phyloP scores from a whole-genome alignment of 1,140 invertebrate species.

The Pemphigus obesinymphae region DNA sequence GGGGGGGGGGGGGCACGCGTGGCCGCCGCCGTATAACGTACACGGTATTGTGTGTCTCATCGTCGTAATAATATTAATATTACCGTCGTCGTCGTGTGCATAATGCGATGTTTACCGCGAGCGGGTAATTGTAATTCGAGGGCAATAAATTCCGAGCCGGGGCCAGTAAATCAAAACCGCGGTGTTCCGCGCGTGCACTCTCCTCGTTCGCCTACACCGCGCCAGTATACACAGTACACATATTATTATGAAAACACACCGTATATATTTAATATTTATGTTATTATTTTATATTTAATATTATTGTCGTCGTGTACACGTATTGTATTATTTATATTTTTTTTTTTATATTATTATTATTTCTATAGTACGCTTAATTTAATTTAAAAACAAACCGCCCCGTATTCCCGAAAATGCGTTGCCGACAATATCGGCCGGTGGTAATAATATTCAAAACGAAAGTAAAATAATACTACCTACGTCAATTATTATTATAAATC shows the following conservation, averaged over 20 bases:
- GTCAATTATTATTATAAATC: no score
- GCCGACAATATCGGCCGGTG: no score
- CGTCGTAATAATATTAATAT: background rate
- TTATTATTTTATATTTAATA: background rate
- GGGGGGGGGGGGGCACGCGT: no score
- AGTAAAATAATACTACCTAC: no score
- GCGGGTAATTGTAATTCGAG: slow-evolving; percentile 9
- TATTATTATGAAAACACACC: background rate
- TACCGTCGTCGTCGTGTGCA: background rate
- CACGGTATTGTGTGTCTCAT: background rate
- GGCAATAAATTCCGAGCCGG: slow-evolving; percentile 13
- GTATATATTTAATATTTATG: background rate
- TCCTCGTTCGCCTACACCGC: background rate
- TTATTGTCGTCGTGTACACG: background rate
- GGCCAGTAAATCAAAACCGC: slow-evolving; percentile 18
- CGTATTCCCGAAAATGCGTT: no score
- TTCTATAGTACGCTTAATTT: no score
- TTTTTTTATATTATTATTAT: no score
- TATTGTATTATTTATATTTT: no score
- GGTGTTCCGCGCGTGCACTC: background rate
- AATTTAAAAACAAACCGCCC: no score
- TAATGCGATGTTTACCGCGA: slow-evolving; percentile 8
- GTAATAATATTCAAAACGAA: no score
- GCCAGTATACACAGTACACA: background rate
- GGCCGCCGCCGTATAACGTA: background rate